Base-by-base conservation (phyloP, 2,113 vertebrate species). In the Tiliqua scincoides region DNA sequence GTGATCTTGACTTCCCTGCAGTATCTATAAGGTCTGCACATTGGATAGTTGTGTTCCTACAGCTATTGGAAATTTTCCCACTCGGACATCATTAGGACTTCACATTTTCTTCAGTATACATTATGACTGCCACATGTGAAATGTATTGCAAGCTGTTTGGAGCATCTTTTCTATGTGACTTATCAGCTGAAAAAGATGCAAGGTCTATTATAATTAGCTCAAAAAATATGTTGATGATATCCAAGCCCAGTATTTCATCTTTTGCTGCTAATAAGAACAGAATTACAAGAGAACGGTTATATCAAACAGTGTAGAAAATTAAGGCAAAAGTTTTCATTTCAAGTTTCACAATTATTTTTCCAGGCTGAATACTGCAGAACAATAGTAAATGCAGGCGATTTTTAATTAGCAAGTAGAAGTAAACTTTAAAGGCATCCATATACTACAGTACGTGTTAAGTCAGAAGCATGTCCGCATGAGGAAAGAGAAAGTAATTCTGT, bases 81-180 rank as follows among this genome's bases (percentile, higher is more conserved):
- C 93, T 87, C 84, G 93, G 79, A 76, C 80, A 71, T 88, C 85
- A 68, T 1, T 7, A 86, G 65, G 18, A 43, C 75, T 85, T 99
- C 99, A 99, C 96, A 98, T 99, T 95, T 99, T 99, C 89, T 98
- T 99, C 95, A 98, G 95, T 97, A 99, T 97, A 85, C 98, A 97
- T 18, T 98, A 97, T 11, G 98, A 99, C 95, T 99, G 99, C 99
- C 99, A 99, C 0, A 96, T 95, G 67, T 99, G 98, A 91, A 99
- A 98, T 95, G 99, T 99, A 94, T 96, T 98, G 95, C 99, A 99
- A 77, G 99, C 98, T 0, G 97, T 97, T 96, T 99, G 98, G 62
- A 99, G 90, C 99, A 99, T 99, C 93, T 99, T 98, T 95, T 99
- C 98, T 96, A 99, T 97, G 94, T 99, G 99, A 88, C 97, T 97